Percentiles rank a stretch among this genome's conserved stretches.
Evolutionary conservation across 2,888 invertebrate species (phyloP).

Genomic region (Yponomeuta malinellus): DNA sequence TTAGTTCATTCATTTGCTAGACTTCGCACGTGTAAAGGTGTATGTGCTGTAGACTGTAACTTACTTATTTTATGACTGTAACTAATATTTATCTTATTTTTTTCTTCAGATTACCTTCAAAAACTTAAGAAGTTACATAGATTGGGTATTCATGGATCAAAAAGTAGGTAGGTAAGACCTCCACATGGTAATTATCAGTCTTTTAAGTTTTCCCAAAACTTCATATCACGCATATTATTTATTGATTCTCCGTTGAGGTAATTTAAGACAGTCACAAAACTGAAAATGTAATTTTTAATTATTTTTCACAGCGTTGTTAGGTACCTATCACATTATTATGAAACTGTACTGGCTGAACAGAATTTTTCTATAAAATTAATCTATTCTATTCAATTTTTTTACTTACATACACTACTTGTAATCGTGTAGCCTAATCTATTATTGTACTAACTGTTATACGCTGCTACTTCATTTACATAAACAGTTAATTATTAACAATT

Average conservation of each 20-base stretch:
- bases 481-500: slow-evolving; percentile 37
- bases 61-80: too few species aligned
- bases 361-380: neutral
- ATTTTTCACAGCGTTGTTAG: neutral
- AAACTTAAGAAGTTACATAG: too few species aligned
- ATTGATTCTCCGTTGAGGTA: neutral
- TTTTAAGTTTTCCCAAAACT: neutral
- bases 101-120: too few species aligned
- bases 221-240: slow-evolving; percentile 2
- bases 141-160: too few species aligned
- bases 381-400: too few species aligned
- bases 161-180: neutral
- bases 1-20: too few species aligned
- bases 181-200: neutral
- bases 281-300: neutral
- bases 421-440: slow-evolving; percentile 27
- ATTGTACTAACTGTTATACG: slow-evolving; percentile 44
- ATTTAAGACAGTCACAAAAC: neutral
- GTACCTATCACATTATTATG: neutral
- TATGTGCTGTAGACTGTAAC: too few species aligned
- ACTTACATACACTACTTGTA: neutral
- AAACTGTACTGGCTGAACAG: neutral
- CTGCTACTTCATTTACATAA: slow-evolving; percentile 25
- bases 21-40: too few species aligned
- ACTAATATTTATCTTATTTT: too few species aligned